Evolutionary conservation across 2,888 invertebrate species (phyloP), one percentile per base, ranked within the genome.

Genomic region (Eumacrocentrus americanus): DNA sequence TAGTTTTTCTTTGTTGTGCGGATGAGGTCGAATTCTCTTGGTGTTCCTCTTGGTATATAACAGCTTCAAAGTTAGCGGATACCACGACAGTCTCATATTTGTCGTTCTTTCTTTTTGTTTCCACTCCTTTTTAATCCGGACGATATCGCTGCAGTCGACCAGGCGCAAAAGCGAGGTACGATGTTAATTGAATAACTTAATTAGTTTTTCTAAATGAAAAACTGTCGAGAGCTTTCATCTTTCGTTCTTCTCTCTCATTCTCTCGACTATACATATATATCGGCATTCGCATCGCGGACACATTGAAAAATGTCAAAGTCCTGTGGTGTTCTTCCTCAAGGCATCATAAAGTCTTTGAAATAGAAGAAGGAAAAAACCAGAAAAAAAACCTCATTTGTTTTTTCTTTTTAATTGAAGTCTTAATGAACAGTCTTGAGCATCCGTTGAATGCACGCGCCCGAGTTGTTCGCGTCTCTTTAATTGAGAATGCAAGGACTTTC

Each of bases 121-220:
- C n/a, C 6, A 22, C n/a, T 38, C 11, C 20, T 20, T 16, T 14
- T 25, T 23, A 7, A 44, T 34, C 54, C 18, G 29, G 6, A 34
- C 34, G 6, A 25, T 44, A 46, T 20, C 12, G 11, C 44, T 25
- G 20, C 14, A 55, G 7, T 9, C n/a, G 20, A 38, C 16, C 16
- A 11, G 7, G 18, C 29, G 9, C 20, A 35, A 25, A 54, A 56
- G 47, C 59, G 57, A 61, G 60, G n/a, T 61, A 42, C 60, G 62
- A 69, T 65, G 67, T 70, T 73, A 73, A 73, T 72, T 70, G 70
- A 69, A 72, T 72, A 70, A 76, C 69, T 70, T 76, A 74, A 77
- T 77, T 77, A 75, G 70, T 71, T 72, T 74, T 64, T 73, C 71
- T 70, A 71, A 75, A 74, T 70, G 70, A 69, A 73, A 72, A 70